These are phyloP conservation scores for Lonchura striata DNA, from an alignment of 2,113 vertebrate species.

Conservation along the genomic window DNA sequence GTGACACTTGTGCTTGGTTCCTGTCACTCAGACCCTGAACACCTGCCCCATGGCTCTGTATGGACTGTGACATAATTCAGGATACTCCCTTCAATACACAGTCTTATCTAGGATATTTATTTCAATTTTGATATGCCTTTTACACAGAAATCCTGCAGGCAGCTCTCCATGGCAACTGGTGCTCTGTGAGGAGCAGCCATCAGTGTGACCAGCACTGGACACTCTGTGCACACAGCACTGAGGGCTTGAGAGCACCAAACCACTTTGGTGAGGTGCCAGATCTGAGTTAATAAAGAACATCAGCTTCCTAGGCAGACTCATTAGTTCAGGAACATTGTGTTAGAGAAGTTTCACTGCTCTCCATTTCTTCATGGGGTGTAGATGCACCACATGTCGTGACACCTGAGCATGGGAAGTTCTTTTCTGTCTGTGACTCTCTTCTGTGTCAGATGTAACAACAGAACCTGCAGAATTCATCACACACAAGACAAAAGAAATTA, in stretches of 20 bases:
- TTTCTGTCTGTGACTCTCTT: background rate
- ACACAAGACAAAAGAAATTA: background rate
- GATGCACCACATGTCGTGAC: fast-evolving
- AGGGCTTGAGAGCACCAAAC: background rate
- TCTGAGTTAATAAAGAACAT: background rate
- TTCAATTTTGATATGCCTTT: background rate
- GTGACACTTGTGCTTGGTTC: background rate
- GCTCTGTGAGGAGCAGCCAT: background rate
- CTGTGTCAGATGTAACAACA: background rate
- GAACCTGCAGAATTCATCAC: background rate
- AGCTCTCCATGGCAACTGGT: background rate
- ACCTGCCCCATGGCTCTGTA: background rate
- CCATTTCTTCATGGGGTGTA: background rate
- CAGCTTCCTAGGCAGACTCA: background rate
- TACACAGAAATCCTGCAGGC: background rate
- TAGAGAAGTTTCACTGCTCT: background rate
- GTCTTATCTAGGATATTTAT: background rate
- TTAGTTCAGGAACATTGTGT: background rate
- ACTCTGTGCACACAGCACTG: background rate
- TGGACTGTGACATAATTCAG: background rate
- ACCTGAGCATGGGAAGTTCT: background rate
- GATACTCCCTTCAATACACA: background rate
- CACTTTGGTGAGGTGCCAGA: background rate
- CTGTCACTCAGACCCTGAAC: background rate
- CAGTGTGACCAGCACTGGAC: background rate